Evolutionary conservation across 1,140 invertebrate genomes (phyloP).

Genomic region (Drosophila watanabei): DNA sequence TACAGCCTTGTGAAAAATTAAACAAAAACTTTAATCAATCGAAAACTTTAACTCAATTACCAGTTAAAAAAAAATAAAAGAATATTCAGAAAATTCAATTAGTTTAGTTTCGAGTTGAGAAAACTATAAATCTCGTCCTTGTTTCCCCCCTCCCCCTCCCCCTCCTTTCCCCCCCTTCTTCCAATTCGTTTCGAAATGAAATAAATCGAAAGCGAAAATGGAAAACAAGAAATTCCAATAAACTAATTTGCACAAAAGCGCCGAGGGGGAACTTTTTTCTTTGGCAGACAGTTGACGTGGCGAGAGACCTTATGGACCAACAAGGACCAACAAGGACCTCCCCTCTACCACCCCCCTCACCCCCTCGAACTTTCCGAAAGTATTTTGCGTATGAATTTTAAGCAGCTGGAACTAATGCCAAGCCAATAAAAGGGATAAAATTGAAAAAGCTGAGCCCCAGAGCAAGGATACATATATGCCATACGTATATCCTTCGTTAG

Average conservation of each 20-base stretch:
- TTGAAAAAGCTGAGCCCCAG: slow-evolving; percentile 52
- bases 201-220: slow-evolving; percentile 40
- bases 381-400: slow-evolving; percentile 83
- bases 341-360: not conserved
- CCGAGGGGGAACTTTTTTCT: slow-evolving; percentile 53
- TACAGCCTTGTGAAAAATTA: not conserved
- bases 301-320: slow-evolving; percentile 26
- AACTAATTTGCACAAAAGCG: slow-evolving; percentile 82
- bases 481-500: not conserved
- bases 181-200: slow-evolving; percentile 17
- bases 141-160: not conserved
- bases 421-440: slow-evolving; percentile 83
- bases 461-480: not conserved
- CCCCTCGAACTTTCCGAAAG: not conserved
- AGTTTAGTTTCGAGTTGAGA: slow-evolving; percentile 5
- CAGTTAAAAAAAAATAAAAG: not conserved
- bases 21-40: not conserved
- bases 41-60: not conserved
- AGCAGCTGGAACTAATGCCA: slow-evolving; percentile 75
- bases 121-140: slow-evolving; percentile 33
- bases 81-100: slow-evolving; percentile 10
- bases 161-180: not conserved
- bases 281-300: slow-evolving; percentile 49
- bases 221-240: slow-evolving; percentile 83
- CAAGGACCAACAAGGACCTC: not conserved